Base-by-base conservation (phyloP, 2,113 vertebrate species). In the Tragelaphus buxtoni region DNA sequence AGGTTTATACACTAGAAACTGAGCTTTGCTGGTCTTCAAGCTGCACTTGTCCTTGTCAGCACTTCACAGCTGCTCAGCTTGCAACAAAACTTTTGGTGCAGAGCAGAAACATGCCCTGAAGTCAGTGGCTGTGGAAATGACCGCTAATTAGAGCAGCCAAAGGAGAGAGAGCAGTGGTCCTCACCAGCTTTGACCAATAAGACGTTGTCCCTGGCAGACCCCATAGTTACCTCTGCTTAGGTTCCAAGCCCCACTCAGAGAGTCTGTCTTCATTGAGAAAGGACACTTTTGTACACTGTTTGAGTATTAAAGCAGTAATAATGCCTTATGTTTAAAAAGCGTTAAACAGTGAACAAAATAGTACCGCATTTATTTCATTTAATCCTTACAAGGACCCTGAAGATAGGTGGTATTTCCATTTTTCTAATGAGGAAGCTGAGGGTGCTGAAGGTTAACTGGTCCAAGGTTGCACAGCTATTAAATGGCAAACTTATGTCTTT, bases 321-420 rank as follows among this genome's bases (percentile, higher is more conserved):
- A 90, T 96, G 56, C 42, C n/a, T 55, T 77, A 90, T 82, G n/a
- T 60, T 60, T 97, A 91, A 74, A 39, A 45, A 84, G 58, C 53
- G 83, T 80, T 95, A 96, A 88, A 96, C 53, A 87, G 80, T 45
- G 74, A 97, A 63, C 51, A 90, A 94, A 80, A 90, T 8, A 83
- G 32, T 60, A 87, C 58, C n/a, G 42, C 5, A 60, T 26, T 65
- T 35, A 93, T 72, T 95, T 88, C 82, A 86, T n/a, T 49, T 93
- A 77, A 45, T 79, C 39, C 53, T 94, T 45, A 58, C 2, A 18
- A 91, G 86, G 30, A 76, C 24, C 18, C 13, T 45, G 26, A 61
- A 47, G 55, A 32, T 83, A 17, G 63, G 55, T 47, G 39, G 14
- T 60, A 13, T 83, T 96, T 77, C 28, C 30, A 24, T 88, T 95